Conservation (phyloP, 2,888 invertebrate species). For the Platypus cylindrus region DNA sequence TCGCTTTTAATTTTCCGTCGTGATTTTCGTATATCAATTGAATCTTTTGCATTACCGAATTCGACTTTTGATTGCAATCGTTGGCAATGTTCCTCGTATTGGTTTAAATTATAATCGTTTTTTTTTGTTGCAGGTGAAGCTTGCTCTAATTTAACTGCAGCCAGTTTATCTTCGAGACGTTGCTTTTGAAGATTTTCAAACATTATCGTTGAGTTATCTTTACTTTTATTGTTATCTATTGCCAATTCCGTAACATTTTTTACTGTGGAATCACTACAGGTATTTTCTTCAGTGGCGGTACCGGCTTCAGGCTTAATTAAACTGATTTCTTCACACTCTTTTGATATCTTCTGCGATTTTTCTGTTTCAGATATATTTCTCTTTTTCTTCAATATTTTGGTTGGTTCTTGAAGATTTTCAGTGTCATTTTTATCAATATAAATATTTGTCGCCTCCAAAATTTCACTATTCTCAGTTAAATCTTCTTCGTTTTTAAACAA, state of each 20-base stretch:
- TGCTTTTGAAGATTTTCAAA: slow-evolving; percentile 22
- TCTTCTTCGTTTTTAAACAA: slow-evolving; percentile 47
- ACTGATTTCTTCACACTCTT: slow-evolving; percentile 47
- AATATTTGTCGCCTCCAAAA: slow-evolving; percentile 18
- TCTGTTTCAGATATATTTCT: no score
- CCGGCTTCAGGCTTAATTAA: slow-evolving; percentile 41
- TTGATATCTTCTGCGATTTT: slow-evolving; percentile 3
- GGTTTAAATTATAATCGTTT: slow-evolving; percentile 22
- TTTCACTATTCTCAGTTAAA: slow-evolving; percentile 29
- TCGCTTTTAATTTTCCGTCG: slow-evolving; percentile 36
- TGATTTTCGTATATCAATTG: slow-evolving; percentile 50
- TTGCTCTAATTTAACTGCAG: slow-evolving; percentile 19
- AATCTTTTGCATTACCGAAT: slow-evolving; percentile 56
- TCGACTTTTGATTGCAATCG: slow-evolving; percentile 54
- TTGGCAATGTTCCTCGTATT: slow-evolving; percentile 50
- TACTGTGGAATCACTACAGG: slow-evolving; percentile 35
- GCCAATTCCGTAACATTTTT: slow-evolving; percentile 30
- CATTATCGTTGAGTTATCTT: slow-evolving; percentile 13
- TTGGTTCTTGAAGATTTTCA: neutral
- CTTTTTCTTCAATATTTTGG: slow-evolving; percentile 13
- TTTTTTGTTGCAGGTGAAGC: slow-evolving; percentile 14
- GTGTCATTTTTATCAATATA: slow-evolving; percentile 11
- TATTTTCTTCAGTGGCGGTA: slow-evolving; percentile 49
- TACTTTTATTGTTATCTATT: slow-evolving; percentile 12
- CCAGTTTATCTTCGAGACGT: slow-evolving; percentile 23